These are phyloP conservation scores for Patella caerulea DNA, from an alignment of 2,888 invertebrate genomes.

Conservation along the genomic window DNA sequence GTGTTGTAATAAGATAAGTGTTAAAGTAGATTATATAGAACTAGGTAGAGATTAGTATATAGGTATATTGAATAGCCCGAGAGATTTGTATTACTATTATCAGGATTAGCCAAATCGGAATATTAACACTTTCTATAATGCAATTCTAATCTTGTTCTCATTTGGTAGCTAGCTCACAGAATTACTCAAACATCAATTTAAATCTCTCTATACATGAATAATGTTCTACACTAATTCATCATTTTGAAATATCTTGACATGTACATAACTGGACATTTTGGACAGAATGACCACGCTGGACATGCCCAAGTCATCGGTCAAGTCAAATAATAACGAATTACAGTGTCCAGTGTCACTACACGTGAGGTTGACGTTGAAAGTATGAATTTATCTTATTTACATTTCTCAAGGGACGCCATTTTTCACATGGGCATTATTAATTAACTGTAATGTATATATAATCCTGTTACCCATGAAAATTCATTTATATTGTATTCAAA, in stretches of 20 bases:
- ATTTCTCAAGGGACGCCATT: not conserved
- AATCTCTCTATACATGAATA: too few species aligned
- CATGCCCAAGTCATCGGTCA: not conserved
- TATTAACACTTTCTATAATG: constrained; percentile 2
- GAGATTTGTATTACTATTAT: constrained; percentile 1
- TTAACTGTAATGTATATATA: too few species aligned
- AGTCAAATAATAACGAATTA: constrained; percentile 11
- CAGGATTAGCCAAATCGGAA: constrained; percentile 1
- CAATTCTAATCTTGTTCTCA: not conserved
- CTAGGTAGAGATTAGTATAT: too few species aligned
- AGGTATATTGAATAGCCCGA: not conserved
- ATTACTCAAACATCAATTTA: too few species aligned
- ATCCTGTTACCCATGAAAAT: too few species aligned
- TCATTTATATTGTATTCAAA: too few species aligned
- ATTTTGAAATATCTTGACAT: not conserved
- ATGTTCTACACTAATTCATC: not conserved
- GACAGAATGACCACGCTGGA: not conserved
- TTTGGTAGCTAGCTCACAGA: not conserved
- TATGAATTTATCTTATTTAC: constrained; percentile 10
- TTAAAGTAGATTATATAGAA: too few species aligned
- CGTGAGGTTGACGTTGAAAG: not conserved
- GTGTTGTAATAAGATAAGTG: too few species aligned
- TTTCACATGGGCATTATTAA: not conserved
- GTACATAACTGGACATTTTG: not conserved
- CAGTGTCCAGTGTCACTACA: constrained; percentile 7